Percentiles rank a stretch among this genome's conserved stretches.
Conservation (phyloP, 2,113 vertebrate genomes). For the Chrysochloris asiatica region DNA sequence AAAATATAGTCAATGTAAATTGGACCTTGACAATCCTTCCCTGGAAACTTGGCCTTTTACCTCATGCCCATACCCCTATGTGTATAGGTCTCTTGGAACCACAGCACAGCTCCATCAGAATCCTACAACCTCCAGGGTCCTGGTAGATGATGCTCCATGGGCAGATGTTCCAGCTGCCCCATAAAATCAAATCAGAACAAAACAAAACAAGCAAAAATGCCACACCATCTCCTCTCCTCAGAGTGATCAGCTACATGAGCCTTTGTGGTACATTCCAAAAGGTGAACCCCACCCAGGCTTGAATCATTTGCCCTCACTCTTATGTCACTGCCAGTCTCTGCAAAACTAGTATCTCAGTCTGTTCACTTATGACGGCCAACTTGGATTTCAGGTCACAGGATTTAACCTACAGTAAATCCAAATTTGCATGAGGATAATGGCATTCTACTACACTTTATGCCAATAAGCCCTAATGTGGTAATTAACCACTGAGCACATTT, state of each 20-base stretch:
- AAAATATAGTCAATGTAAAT: neutral
- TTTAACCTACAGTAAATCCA: constrained; percentile 62
- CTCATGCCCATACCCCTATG: neutral
- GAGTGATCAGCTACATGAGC: neutral
- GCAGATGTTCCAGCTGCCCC: neutral
- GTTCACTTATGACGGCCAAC: constrained; percentile 49
- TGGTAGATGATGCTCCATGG: neutral
- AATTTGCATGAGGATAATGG: constrained; percentile 68
- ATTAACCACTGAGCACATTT: constrained; percentile 68
- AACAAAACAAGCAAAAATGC: constrained; percentile 42
- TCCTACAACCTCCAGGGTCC: neutral
- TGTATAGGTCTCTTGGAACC: neutral
- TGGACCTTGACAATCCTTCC: neutral
- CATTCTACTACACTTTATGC: constrained; percentile 56
- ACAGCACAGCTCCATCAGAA: neutral
- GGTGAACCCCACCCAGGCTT: neutral
- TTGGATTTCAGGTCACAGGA: constrained; percentile 58
- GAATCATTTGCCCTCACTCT: neutral
- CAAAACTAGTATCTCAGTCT: constrained; percentile 11
- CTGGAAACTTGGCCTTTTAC: neutral
- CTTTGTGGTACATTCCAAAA: neutral
- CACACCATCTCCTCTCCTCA: neutral
- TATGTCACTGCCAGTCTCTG: constrained; percentile 9
- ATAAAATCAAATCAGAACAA: constrained; percentile 42
- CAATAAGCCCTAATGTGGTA: constrained; percentile 59